A percentile compares a stretch with the other conserved stretches of the same genome.
Evolutionary conservation across 1,140 invertebrate genomes (phyloP).

Genomic region (Drosophila subpulchrella): DNA sequence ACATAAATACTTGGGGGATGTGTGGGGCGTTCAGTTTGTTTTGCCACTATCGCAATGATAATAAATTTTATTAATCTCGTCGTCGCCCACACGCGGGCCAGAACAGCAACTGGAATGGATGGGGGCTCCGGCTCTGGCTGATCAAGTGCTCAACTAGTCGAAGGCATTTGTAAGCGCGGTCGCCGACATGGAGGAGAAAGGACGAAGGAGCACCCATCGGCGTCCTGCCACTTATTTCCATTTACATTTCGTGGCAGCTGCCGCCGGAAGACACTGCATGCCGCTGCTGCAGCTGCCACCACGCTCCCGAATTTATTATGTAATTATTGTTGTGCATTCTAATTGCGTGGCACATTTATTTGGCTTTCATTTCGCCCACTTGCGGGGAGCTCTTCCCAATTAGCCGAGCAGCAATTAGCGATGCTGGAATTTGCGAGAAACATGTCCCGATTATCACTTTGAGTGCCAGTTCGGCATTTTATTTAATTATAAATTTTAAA

Average conservation of each 20-base stretch:
- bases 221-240: constrained; percentile 62
- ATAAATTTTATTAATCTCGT: constrained; percentile 81
- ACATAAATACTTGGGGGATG: constrained; percentile 69
- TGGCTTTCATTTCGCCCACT: constrained; percentile 17
- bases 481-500: not conserved
- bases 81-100: constrained; percentile 40
- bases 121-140: constrained; percentile 33
- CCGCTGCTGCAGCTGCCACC: constrained; percentile 8
- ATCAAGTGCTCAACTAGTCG: constrained; percentile 62
- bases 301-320: constrained; percentile 54
- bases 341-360: constrained; percentile 56
- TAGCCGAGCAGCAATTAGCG: constrained; percentile 8
- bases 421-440: not conserved
- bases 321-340: constrained; percentile 62
- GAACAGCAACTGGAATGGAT: constrained; percentile 30
- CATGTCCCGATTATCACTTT: not conserved
- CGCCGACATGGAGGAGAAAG: constrained; percentile 15
- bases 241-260: constrained; percentile 55
- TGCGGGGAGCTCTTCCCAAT: not conserved
- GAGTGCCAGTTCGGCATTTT: not conserved
- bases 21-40: constrained; percentile 64
- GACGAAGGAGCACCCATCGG: not conserved
- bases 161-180: constrained; percentile 63
- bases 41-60: constrained; percentile 76
- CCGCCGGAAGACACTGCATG: constrained; percentile 33